phyloP scores from a whole-genome alignment of 2,113 vertebrate genomes.

The Chaenogobius annularis region DNA sequence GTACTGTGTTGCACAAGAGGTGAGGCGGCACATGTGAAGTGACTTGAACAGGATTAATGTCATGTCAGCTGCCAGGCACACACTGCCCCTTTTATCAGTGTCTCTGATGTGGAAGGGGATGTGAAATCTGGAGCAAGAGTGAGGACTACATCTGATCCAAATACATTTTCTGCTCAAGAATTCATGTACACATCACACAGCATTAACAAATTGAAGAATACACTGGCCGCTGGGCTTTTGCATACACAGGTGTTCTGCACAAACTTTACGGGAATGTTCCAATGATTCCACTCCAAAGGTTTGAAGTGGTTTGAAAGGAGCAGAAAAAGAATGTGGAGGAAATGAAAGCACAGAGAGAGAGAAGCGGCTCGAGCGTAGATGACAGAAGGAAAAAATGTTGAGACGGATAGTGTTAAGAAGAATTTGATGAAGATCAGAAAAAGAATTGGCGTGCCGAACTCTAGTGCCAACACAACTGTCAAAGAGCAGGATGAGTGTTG shows the following conservation, averaged over 20 bases:
- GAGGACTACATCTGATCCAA: slow-evolving; percentile 69
- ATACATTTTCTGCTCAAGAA: slow-evolving; percentile 64
- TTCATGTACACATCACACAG: slow-evolving; percentile 72
- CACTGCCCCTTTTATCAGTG: slow-evolving; percentile 67
- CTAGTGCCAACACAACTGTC: slow-evolving; percentile 46
- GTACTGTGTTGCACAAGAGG: slow-evolving; percentile 43
- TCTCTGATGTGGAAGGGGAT: slow-evolving; percentile 69
- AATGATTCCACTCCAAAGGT: slow-evolving; percentile 69
- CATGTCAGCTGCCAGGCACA: slow-evolving; percentile 57
- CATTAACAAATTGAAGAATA: slow-evolving; percentile 65
- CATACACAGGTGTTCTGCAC: slow-evolving; percentile 70
- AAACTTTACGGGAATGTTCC: slow-evolving; percentile 66
- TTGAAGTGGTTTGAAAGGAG: slow-evolving; percentile 70
- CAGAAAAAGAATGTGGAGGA: slow-evolving; percentile 60
- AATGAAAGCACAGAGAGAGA: slow-evolving; percentile 54
- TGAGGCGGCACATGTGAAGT: slow-evolving; percentile 47
- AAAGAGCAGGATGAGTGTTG: slow-evolving; percentile 46
- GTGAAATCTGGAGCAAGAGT: slow-evolving; percentile 73
- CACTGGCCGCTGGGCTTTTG: slow-evolving; percentile 56
- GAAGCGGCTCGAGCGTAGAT: slow-evolving; percentile 38
- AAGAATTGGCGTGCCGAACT: slow-evolving; percentile 27
- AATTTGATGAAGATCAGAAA: slow-evolving; percentile 37
- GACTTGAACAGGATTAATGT: slow-evolving; percentile 65
- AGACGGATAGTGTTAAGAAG: slow-evolving; percentile 36
- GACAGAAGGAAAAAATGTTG: slow-evolving; percentile 34